Base-by-base conservation (phyloP, 30 jellyfish, hydroid and myxozoan species). In the Hydractinia symbiolongicarpus region DNA sequence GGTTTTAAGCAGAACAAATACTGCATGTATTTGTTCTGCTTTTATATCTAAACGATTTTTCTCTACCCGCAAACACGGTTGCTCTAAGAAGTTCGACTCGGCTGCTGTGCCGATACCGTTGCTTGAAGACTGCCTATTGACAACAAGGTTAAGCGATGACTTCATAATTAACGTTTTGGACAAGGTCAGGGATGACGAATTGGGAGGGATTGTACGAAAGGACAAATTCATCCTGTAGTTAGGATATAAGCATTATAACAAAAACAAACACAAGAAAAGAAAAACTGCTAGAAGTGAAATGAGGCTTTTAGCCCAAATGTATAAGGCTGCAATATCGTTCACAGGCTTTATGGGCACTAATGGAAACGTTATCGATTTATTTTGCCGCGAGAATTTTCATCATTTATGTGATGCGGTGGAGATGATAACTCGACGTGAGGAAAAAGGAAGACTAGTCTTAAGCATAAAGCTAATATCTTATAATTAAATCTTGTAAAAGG, bases 211-310 rank as follows among this genome's bases (percentile, higher is more conserved):
- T 64, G 74, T 64, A 6, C 19, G 74, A 51, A 13, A 64, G 40
- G 74, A 51, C n/a, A n/a, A n/a, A n/a, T n/a, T n/a, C n/a, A n/a
- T n/a, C n/a, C n/a, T n/a, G n/a, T n/a, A n/a, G n/a, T n/a, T n/a
- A n/a, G n/a, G n/a, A n/a, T n/a, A n/a, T n/a, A n/a, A n/a, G n/a
- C n/a, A n/a, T n/a, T n/a, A n/a, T n/a, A n/a, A n/a, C n/a, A n/a
- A n/a, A n/a, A n/a, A n/a, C n/a, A n/a, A n/a, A n/a, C 74, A 64
- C 74, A 64, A 64, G 40, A 64, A 64, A 64, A 51, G 74, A 64
- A 64, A 13, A 44, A 44, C 19, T n/a, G 74, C 40, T 64, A 44
- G 74, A 64, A 64, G 52, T 7, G 74, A 64, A 51, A 64, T 64
- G 74, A 44, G 74, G 16, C 19, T 64, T 44, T 13, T 64, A 64